Evolutionary conservation across 2,888 invertebrate species (phyloP), one percentile per base, ranked within the genome.

Genomic region (Adineta ricciae): DNA sequence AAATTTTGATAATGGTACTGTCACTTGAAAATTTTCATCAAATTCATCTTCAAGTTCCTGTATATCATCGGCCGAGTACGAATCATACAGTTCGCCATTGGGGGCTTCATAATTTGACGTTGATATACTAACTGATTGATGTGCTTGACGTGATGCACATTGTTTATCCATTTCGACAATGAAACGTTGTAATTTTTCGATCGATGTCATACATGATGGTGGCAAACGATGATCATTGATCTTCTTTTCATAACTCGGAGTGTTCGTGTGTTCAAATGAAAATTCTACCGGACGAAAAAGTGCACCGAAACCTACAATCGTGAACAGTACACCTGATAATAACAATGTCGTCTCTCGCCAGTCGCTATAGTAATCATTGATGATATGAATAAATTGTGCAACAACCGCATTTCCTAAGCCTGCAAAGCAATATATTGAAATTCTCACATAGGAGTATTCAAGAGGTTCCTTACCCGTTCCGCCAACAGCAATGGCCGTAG

Each of bases 261-360:
- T 86, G 83, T 88, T 87, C 84, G 88, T 88, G 84, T 88, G 87
- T 72, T 87, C 87, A 24, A 87, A 87, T 83, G 88, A 87, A 85
- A 50, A 50, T 27, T 84, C 84, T 32, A 84, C 73, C 21, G 84
- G 84, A 46, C 84, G 72, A 56, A 84, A 73, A 19, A 84, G 49
- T 27, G 84, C 84, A 64, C 84, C 84, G 49, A 41, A 84, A 11
- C 21, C 82, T 24, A 84, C 56, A n/a, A 84, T 50, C 8, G 41
- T 41, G 19, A 84, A 84, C 24, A 64, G 32, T 21, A 72, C 24
- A 36, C 82, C 84, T 1, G 84, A n/a, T 19, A 84, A 32, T 83
- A 86, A 73, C 49, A 84, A 64, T 36, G 84, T 85, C 14, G 84
- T 84, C 5, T 84, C 84, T 52, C 84, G 9, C 86, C 86, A 86